Evolutionary conservation across 2,113 vertebrate species (phyloP).

Genomic region (Lontra canadensis): DNA sequence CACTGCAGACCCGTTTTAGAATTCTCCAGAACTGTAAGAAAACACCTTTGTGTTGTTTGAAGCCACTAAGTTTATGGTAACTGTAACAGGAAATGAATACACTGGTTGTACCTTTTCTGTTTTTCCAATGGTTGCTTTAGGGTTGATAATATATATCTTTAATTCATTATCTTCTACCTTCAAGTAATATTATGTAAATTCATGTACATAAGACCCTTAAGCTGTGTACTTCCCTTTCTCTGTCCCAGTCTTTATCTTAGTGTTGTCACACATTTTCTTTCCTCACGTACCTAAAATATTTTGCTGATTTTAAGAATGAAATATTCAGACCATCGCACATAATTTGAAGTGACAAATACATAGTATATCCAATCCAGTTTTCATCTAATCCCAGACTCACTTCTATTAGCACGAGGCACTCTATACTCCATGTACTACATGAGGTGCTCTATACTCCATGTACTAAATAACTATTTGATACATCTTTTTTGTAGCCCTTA

Average conservation of each 20-base stretch:
- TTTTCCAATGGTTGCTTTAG: neutral
- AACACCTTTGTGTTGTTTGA: neutral
- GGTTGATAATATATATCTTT: neutral
- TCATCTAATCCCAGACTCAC: neutral
- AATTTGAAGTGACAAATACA: neutral
- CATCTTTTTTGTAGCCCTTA: neutral
- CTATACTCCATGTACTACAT: neutral
- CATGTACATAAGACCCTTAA: neutral
- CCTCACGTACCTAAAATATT: neutral
- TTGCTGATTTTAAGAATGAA: neutral
- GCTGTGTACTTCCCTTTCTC: neutral
- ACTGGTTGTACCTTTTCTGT: neutral
- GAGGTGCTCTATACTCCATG: neutral
- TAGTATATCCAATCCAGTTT: neutral
- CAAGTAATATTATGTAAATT: neutral
- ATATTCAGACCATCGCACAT: neutral
- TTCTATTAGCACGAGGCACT: neutral
- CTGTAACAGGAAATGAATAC: neutral
- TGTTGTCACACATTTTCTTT: neutral
- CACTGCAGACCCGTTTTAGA: neutral
- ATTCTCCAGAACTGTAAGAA: neutral
- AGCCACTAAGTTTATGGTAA: neutral
- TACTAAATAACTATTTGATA: neutral
- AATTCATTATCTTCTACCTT: neutral
- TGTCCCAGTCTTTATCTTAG: neutral